These are phyloP conservation scores for Halesus radiatus DNA, from an alignment of 1,140 invertebrate genomes.

Conservation along the genomic window DNA sequence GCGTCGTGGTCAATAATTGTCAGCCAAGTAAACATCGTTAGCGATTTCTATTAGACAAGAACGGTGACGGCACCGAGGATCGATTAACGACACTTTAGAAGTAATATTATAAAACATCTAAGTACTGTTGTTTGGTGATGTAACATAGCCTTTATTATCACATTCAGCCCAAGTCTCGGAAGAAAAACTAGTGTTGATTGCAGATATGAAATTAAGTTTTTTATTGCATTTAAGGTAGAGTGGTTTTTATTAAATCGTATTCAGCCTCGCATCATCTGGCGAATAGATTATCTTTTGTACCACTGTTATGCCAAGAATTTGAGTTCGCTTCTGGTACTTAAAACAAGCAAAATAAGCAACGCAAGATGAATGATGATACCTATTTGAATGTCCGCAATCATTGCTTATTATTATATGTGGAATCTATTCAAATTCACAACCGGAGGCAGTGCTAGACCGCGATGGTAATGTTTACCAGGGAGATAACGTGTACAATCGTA, in stretches of 20 bases:
- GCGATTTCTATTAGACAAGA: neutral
- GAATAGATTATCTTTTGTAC: no score
- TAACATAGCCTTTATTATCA: neutral
- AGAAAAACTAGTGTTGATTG: no score
- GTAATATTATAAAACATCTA: slow-evolving; percentile 1
- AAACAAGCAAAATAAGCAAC: neutral
- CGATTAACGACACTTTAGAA: neutral
- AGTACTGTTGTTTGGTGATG: neutral
- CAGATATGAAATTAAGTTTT: no score
- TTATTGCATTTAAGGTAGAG: no score
- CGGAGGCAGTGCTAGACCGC: slow-evolving; percentile 1
- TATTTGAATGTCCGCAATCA: no score
- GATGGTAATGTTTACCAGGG: slow-evolving; percentile 8
- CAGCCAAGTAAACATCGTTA: neutral
- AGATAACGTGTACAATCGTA: neutral
- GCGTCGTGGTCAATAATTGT: neutral
- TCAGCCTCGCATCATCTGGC: no score
- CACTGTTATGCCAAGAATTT: neutral
- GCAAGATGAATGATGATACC: neutral
- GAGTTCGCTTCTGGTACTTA: neutral
- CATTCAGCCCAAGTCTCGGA: neutral
- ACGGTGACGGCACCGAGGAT: neutral
- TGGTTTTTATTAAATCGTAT: no score
- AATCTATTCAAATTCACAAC: neutral
- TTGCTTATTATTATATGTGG: neutral